These are phyloP conservation scores for Mico argentatus DNA, from an alignment of 2,797 vertebrate genomes.

Conservation along the genomic window DNA sequence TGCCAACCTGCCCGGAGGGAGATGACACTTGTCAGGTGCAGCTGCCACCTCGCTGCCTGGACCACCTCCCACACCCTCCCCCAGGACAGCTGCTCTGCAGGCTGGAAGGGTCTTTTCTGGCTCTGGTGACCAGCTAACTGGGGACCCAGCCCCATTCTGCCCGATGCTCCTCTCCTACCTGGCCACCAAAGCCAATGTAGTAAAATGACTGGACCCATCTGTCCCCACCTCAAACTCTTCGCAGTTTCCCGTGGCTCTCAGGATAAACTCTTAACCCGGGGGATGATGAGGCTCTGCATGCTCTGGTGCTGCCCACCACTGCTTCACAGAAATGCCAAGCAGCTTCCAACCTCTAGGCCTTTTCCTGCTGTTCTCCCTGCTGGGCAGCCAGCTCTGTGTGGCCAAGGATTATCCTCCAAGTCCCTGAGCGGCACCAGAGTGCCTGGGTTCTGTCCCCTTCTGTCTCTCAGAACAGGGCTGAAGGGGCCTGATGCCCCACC, in stretches of 20 bases:
- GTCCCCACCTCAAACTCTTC: neutral
- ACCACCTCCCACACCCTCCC: neutral
- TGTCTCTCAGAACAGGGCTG: neutral
- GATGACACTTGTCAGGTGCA: neutral
- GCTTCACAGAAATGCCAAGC: neutral
- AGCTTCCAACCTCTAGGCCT: neutral
- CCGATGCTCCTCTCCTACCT: neutral
- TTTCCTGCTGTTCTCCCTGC: neutral
- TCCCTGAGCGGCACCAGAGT: neutral
- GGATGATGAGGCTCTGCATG: too few relatives aligned
- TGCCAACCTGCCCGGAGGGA: conserved; percentile 85
- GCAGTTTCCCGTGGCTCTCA: neutral
- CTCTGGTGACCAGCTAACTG: neutral
- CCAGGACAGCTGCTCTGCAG: neutral
- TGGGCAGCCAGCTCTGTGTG: neutral
- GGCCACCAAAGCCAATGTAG: neutral
- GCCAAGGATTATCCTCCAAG: neutral
- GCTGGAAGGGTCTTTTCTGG: neutral
- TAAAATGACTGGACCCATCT: neutral
- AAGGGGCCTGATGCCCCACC: neutral
- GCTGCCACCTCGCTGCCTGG: neutral
- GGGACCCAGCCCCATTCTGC: too few relatives aligned
- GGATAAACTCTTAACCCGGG: neutral
- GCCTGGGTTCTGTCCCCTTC: neutral
- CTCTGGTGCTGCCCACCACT: neutral